Base-by-base conservation (phyloP, 2,888 invertebrate species). In the Phymatocera aterrima region DNA sequence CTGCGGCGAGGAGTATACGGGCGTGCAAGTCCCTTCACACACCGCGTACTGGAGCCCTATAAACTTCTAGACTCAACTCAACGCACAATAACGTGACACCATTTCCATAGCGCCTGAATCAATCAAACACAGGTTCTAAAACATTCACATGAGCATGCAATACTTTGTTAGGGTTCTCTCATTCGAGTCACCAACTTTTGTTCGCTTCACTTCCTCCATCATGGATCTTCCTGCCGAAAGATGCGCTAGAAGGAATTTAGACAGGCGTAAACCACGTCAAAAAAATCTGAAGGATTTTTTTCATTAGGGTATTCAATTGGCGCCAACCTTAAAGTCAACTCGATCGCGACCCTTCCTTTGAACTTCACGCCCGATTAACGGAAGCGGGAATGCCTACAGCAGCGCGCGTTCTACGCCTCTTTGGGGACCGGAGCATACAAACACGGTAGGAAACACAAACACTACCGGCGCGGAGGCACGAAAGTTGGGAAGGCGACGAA, bases 361-460 rank as follows among this genome's bases (percentile, higher is more conserved):
- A 75, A 75, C 75, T 40, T 40, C 12, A 40, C 75, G 75, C 57
- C 57, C 75, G 75, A 75, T 75, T 57, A 75, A 75, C 75, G 40
- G 75, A 57, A n/a, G 75, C 24, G 37, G 75, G 40, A 51, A 34
- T 40, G 75, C 40, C 51, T 18, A 8, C 15, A 75, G 57, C 40
- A 75, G 28, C 15, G 4, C 15, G 4, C 43, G 54, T 51, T 34
- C 57, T 40, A 10, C n/a, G 28, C 24, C 37, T 75, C 57, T 43
- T 43, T 72, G 72, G 72, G 68, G 68, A 54, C 68, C 37, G 28
- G 72, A 18, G 74, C 79, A 54, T 79, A 79, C 75, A 77, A 79
- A 79, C 79, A 77, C 75, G 72, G 75, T 64, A 77, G 77, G 79
- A 79, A 77, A 77, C 75, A 77, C 79, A 79, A 79, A 79, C 79